A percentile compares a stretch with the other conserved stretches of the same genome.
Conservation (phyloP, 2,113 vertebrate species). For the Euleptes europaea region DNA sequence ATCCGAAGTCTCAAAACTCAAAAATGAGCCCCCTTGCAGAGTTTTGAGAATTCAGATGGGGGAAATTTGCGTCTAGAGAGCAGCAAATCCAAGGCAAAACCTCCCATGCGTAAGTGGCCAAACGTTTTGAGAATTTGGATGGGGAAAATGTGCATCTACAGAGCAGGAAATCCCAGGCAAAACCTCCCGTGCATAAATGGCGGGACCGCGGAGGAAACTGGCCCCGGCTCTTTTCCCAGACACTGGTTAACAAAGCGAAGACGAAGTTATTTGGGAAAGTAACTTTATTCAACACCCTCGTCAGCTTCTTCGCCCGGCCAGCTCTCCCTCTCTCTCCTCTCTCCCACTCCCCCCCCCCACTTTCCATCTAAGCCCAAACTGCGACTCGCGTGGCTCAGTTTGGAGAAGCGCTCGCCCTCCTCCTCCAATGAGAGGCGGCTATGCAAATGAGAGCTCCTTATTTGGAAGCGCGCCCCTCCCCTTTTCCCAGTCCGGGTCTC, state of each 20-base stretch:
- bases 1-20: no score
- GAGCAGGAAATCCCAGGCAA: no score
- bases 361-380: neutral
- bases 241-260: neutral
- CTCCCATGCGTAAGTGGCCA: no score
- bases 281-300: neutral
- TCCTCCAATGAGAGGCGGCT: accelerated
- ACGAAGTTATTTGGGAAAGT: neutral
- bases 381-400: neutral
- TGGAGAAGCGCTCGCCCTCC: accelerated
- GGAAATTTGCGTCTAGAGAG: no score
- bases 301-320: neutral
- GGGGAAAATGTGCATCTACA: no score
- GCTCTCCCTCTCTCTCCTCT: no score
- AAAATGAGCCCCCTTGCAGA: no score
- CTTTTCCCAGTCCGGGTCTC: neutral
- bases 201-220: neutral
- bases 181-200: no score
- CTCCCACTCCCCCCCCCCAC: neutral
- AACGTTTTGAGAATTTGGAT: no score
- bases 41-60: no score
- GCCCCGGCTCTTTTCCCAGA: neutral
- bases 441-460: conserved; percentile 42
- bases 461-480: conserved; percentile 8
- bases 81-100: no score